Conservation (phyloP, 2,888 invertebrate species). For the Globia sparganii region DNA sequence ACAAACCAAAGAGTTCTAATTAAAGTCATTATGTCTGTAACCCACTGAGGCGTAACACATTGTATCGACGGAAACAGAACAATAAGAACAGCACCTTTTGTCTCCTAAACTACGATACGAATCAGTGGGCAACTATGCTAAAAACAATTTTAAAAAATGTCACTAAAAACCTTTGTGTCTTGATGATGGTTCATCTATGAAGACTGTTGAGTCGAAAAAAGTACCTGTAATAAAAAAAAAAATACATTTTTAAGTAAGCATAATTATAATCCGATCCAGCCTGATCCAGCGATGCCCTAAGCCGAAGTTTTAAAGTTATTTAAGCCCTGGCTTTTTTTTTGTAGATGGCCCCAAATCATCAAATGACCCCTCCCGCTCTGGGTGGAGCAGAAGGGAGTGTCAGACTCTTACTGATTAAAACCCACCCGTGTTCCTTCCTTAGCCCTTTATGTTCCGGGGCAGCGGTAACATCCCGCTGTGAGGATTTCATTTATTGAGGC, state of each 20-base stretch:
- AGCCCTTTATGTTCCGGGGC: no score
- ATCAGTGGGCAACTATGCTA: constrained; percentile 47
- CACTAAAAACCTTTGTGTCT: constrained; percentile 30
- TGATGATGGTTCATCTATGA: constrained; percentile 29
- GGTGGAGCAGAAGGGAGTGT: no score
- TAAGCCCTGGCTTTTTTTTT: background rate
- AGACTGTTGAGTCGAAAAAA: constrained; percentile 24
- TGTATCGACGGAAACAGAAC: constrained; percentile 41
- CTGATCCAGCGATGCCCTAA: no score
- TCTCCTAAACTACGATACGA: constrained; percentile 40
- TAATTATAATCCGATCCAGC: background rate
- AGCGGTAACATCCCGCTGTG: no score
- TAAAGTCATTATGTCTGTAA: constrained; percentile 36
- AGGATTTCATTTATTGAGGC: background rate
- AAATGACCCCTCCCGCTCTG: no score
- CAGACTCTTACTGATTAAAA: no score
- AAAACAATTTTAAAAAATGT: constrained; percentile 12
- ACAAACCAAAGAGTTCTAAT: constrained; percentile 35
- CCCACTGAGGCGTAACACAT: constrained; percentile 45
- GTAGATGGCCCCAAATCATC: no score
- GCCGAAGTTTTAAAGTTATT: background rate
- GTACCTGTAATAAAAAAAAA: constrained; percentile 68
- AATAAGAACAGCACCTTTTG: constrained; percentile 48
- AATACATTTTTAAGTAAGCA: constrained; percentile 26
- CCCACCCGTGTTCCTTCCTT: no score